A percentile compares a stretch with the other conserved stretches of the same genome.
phyloP scores from a whole-genome alignment of 2,113 vertebrate species.

The Phrynosoma blainvillii region DNA sequence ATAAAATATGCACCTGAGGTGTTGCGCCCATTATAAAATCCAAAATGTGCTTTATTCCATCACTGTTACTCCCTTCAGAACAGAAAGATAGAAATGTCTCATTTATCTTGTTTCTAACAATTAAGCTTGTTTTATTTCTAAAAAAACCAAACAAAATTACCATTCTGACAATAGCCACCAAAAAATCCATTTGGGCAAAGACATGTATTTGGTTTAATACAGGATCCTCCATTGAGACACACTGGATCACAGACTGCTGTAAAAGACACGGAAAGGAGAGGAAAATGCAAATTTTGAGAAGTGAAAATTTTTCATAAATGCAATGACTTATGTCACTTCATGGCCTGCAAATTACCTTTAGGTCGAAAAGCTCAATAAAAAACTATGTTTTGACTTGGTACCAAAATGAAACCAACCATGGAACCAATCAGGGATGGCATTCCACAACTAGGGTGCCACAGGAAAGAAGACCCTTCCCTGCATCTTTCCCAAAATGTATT shows the following conservation, averaged over 20 bases:
- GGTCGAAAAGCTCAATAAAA: no score
- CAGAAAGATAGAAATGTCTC: background rate
- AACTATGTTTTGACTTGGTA: no score
- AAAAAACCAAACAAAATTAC: conserved; percentile 67
- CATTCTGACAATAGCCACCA: conserved; percentile 89
- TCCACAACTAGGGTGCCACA: background rate
- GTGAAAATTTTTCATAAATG: background rate
- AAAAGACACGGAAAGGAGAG: conserved; percentile 33
- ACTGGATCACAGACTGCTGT: conserved; percentile 86
- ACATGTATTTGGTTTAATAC: conserved; percentile 84
- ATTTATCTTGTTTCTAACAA: background rate
- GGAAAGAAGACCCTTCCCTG: background rate
- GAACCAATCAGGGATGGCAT: no score
- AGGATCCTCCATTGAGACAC: conserved; percentile 91
- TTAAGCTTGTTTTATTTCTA: background rate
- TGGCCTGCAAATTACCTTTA: conserved; percentile 23
- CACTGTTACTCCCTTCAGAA: background rate
- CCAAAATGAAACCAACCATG: no score
- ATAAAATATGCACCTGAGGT: background rate
- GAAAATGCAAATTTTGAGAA: conserved; percentile 11
- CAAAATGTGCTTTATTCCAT: background rate
- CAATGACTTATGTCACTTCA: conserved; percentile 37
- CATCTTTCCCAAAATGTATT: no score
- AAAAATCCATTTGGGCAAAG: conserved; percentile 90
- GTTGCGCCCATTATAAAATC: background rate